A percentile compares a stretch with the other conserved stretches of the same genome.
These are phyloP conservation scores for Melospiza georgiana DNA, from an alignment of 2,113 vertebrate genomes.

Conservation along the genomic window DNA sequence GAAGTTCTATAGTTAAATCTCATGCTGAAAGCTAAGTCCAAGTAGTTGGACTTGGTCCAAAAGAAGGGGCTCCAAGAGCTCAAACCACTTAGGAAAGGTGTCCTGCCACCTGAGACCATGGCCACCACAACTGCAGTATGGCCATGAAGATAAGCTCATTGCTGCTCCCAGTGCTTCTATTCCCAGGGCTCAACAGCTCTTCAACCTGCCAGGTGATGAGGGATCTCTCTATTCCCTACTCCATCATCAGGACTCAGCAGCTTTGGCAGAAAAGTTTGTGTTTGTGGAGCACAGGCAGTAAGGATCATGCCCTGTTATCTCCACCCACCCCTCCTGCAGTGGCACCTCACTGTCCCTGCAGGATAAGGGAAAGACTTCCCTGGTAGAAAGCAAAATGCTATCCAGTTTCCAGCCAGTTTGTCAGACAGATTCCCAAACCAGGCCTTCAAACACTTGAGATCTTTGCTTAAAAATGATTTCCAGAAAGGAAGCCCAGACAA, in stretches of 20 bases:
- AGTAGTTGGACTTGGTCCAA: neutral
- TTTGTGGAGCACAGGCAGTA: neutral
- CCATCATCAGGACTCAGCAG: rapidly evolving
- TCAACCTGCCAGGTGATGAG: neutral
- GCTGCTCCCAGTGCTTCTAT: neutral
- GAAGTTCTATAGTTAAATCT: neutral
- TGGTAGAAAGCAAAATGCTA: neutral
- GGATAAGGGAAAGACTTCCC: neutral
- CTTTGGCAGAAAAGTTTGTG: neutral
- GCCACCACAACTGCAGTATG: neutral
- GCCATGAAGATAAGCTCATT: neutral
- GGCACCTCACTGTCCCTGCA: neutral
- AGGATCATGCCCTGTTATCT: neutral
- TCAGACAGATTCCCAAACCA: neutral
- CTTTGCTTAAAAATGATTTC: neutral
- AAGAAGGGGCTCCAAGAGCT: neutral
- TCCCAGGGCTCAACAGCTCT: neutral
- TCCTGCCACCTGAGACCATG: neutral
- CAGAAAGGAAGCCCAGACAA: neutral
- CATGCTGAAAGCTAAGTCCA: neutral
- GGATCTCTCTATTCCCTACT: neutral
- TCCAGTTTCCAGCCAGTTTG: neutral
- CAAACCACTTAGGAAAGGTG: neutral
- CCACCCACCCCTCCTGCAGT: neutral
- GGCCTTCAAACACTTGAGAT: neutral